phyloP scores from a whole-genome alignment of 2,888 invertebrate species.

The Lysandra coridon region DNA sequence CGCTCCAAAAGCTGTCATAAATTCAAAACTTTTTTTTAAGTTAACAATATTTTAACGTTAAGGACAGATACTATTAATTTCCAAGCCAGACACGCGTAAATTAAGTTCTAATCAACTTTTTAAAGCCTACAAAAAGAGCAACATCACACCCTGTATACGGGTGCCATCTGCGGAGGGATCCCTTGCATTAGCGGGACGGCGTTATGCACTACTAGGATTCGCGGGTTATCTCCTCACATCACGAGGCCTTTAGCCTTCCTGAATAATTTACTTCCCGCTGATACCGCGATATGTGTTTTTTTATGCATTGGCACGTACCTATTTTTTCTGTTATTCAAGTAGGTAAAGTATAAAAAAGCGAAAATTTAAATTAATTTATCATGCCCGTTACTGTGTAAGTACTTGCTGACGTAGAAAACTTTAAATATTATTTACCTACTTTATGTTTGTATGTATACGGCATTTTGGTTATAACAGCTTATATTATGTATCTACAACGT shows the following conservation, averaged over 20 bases:
- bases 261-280: slow-evolving; percentile 64
- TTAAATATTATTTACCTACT: too few species aligned
- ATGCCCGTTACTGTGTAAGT: too few species aligned
- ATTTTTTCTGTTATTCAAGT: neutral
- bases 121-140: slow-evolving; percentile 39
- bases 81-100: neutral
- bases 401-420: neutral
- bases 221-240: slow-evolving; percentile 74
- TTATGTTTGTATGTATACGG: too few species aligned
- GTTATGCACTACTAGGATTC: slow-evolving; percentile 77
- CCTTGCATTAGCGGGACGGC: slow-evolving; percentile 77
- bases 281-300: slow-evolving; percentile 51
- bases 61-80: neutral
- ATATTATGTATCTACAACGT: too few species aligned
- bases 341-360: neutral
- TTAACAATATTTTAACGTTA: neutral
- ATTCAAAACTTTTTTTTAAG: neutral
- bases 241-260: slow-evolving; percentile 49
- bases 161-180: slow-evolving; percentile 75
- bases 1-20: too few species aligned
- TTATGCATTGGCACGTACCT: slow-evolving; percentile 41
- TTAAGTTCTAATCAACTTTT: neutral
- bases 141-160: slow-evolving; percentile 57
- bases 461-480: too few species aligned
- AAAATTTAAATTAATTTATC: neutral